Evolutionary conservation across 1,140 invertebrate genomes (phyloP).

Genomic region (Berghia stephanieae): DNA sequence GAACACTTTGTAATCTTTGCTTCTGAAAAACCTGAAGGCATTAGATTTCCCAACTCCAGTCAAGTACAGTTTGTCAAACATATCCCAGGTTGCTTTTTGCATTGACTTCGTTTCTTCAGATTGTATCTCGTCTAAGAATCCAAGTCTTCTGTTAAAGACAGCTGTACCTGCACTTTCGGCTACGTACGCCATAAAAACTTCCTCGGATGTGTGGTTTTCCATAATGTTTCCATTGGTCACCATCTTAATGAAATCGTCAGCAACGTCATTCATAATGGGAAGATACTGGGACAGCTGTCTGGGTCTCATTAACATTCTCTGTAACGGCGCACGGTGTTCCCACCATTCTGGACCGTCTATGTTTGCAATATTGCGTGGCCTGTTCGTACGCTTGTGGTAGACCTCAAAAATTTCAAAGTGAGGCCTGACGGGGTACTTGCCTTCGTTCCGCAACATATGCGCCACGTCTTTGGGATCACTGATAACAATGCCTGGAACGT

Average conservation of each 20-base stretch:
- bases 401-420: neutral
- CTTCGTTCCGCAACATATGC: conserved; percentile 19
- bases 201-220: neutral
- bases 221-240: neutral
- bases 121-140: neutral
- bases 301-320: neutral
- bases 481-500: neutral
- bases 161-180: neutral
- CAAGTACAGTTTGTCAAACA: neutral
- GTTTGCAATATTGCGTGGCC: no score
- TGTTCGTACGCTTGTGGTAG: neutral
- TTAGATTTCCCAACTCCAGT: no score
- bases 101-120: neutral
- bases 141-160: neutral
- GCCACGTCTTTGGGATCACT: conserved; percentile 15
- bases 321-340: neutral
- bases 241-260: neutral
- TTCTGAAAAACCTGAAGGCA: no score
- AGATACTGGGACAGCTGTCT: neutral
- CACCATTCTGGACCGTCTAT: neutral
- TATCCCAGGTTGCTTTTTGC: neutral
- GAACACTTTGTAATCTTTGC: no score
- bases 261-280: neutral
- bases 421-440: neutral
- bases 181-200: neutral